Percentiles rank a stretch among this genome's conserved stretches.
Evolutionary conservation across 2,888 invertebrate species (phyloP).

Genomic region (Dysmachus trigonus): DNA sequence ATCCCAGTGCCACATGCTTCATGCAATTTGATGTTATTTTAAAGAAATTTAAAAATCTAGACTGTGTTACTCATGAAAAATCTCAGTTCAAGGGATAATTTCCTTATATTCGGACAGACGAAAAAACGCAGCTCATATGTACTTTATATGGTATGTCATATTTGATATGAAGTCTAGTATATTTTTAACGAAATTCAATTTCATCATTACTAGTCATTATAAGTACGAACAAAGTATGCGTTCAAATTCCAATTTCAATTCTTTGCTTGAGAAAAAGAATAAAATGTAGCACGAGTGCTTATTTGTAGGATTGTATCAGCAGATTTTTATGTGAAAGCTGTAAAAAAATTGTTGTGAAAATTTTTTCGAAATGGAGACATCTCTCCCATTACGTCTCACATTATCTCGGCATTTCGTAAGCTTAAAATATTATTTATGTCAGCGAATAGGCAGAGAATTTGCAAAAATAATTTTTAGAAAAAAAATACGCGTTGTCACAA

Average conservation of each 20-base stretch:
- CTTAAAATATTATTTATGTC: conserved; percentile 13
- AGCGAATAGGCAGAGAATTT: background rate
- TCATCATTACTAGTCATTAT: background rate
- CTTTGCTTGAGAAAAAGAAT: background rate
- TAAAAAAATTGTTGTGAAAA: background rate
- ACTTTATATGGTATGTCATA: too few species aligned
- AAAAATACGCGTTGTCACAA: background rate
- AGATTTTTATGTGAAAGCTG: background rate
- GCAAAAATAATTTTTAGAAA: background rate
- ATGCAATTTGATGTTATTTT: too few species aligned
- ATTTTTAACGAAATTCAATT: too few species aligned
- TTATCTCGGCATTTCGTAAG: background rate
- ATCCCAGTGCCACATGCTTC: too few species aligned
- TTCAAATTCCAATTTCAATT: background rate
- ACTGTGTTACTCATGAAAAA: too few species aligned
- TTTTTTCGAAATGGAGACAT: background rate
- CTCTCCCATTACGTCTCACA: background rate
- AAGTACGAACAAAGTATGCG: background rate
- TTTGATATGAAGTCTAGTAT: too few species aligned
- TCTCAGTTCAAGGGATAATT: too few species aligned
- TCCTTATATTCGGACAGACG: too few species aligned
- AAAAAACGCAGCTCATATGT: too few species aligned
- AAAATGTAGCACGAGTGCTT: background rate
- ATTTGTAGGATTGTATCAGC: background rate
- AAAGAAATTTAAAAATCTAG: too few species aligned